Evolutionary conservation across 2,113 vertebrate genomes (phyloP).

Genomic region (Centropus unirufus): DNA sequence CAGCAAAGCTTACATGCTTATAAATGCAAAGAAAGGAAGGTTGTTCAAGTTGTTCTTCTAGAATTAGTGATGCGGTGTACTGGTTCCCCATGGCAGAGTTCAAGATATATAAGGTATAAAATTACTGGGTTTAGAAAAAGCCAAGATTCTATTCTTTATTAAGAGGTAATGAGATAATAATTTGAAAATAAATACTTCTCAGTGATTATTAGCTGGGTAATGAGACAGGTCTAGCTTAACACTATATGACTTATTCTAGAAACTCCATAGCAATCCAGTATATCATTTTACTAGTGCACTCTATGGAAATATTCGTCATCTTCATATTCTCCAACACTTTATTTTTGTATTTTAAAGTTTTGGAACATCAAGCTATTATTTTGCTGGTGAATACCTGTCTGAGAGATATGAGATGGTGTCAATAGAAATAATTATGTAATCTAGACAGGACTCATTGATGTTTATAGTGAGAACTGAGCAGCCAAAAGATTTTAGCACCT

Average conservation of each 20-base stretch:
- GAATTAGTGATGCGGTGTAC: neutral
- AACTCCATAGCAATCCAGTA: neutral
- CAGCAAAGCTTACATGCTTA: neutral
- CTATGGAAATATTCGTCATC: neutral
- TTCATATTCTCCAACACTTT: neutral
- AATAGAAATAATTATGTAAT: neutral
- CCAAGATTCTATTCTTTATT: neutral
- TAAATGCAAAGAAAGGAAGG: accelerated
- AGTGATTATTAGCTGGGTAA: neutral
- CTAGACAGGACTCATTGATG: neutral
- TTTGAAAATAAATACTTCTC: neutral
- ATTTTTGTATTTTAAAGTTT: neutral
- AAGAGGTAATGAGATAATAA: neutral
- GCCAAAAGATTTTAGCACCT: neutral
- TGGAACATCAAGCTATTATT: neutral
- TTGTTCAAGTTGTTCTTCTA: neutral
- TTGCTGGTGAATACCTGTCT: neutral
- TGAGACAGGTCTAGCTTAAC: neutral
- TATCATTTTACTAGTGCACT: neutral
- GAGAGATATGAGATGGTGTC: accelerated
- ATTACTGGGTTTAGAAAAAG: neutral
- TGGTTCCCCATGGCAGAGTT: neutral
- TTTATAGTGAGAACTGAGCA: neutral
- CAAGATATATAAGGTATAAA: neutral
- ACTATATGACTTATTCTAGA: neutral